phyloP scores from a whole-genome alignment of 2,113 vertebrate genomes.

The Uria lomvia region DNA sequence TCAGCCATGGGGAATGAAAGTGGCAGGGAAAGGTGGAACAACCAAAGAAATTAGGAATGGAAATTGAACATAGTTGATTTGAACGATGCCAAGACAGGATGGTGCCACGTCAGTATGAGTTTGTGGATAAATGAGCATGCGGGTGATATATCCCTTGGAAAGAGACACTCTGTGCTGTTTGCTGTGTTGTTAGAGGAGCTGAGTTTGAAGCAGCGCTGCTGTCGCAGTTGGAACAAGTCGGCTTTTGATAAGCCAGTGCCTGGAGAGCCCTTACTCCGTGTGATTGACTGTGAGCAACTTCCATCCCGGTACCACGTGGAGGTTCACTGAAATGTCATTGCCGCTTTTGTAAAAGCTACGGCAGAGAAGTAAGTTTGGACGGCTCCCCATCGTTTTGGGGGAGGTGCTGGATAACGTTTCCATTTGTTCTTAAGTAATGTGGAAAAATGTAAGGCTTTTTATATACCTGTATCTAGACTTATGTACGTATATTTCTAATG shows the following conservation, averaged over 20 bases:
- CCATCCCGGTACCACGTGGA: rapidly evolving
- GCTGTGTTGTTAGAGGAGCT: neutral
- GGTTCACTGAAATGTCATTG: neutral
- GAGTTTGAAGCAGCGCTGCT: neutral
- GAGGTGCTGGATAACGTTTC: neutral
- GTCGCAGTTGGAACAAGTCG: neutral
- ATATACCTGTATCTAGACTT: neutral
- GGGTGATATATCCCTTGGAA: neutral
- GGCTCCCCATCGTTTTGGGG: neutral
- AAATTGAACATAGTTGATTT: rapidly evolving
- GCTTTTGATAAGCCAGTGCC: neutral
- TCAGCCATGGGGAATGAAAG: rapidly evolving
- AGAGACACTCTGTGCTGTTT: neutral
- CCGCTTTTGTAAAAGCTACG: neutral
- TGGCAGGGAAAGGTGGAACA: neutral
- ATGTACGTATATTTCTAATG: rapidly evolving
- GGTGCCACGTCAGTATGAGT: neutral
- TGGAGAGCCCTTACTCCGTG: neutral
- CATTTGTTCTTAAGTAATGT: neutral
- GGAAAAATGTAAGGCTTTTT: neutral
- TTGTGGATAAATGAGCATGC: neutral
- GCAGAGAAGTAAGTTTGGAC: neutral
- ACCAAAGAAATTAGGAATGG: neutral
- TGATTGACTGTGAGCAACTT: neutral
- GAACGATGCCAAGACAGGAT: neutral